Evolutionary conservation across 2,113 vertebrate species (phyloP).

Genomic region (Procapra przewalskii): DNA sequence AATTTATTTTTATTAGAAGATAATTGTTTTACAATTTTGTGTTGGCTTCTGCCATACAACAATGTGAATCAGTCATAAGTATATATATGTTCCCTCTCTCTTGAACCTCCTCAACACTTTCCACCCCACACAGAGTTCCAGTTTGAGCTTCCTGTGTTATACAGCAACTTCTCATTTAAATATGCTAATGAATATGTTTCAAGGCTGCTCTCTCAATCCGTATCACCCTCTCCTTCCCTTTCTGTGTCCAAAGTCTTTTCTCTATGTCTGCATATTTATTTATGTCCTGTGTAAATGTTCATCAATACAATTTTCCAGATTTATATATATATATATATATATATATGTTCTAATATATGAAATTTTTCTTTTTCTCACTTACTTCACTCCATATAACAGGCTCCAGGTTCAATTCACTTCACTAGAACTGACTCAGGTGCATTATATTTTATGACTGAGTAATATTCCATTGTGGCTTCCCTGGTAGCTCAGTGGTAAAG

Average conservation of each 20-base stretch:
- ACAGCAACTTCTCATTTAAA: background rate
- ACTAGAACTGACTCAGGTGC: background rate
- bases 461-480: background rate
- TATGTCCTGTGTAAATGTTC: background rate
- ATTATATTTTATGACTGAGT: background rate
- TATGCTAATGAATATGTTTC: background rate
- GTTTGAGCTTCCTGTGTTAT: background rate
- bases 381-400: background rate
- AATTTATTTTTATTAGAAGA: background rate
- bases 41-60: background rate
- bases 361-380: background rate
- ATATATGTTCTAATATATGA: background rate
- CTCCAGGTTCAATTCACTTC: background rate
- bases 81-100: background rate
- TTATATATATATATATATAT: accelerated
- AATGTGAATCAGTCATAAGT: background rate
- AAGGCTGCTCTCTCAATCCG: background rate
- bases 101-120: background rate
- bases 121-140: background rate
- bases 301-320: background rate
- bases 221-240: background rate
- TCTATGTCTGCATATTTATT: background rate
- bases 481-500: background rate
- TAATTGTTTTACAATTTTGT: background rate
- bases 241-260: background rate